Evolutionary conservation across 64 coral and sea anemone species (phyloP).

Genomic region (Astreopora myriophthalma): DNA sequence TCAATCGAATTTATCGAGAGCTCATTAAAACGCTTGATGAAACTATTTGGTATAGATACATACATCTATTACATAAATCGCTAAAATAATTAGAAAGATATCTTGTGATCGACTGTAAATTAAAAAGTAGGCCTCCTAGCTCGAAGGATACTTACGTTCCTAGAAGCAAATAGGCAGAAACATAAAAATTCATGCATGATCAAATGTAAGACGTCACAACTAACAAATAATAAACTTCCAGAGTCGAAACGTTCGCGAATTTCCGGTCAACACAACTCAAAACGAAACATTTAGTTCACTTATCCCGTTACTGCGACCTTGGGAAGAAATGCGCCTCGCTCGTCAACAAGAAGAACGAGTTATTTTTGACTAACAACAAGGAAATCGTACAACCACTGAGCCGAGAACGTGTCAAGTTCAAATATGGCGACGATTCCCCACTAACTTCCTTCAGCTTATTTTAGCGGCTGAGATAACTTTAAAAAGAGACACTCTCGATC

Average conservation of each 20-base stretch:
- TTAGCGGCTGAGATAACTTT: not conserved
- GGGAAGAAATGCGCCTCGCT: not conserved
- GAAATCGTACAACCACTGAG: not conserved
- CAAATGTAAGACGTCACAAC: not conserved
- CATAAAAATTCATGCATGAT: not conserved
- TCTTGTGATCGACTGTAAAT: not conserved
- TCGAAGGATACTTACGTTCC: not conserved
- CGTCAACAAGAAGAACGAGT: not conserved
- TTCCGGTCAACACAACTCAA: not conserved
- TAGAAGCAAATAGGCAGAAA: not conserved
- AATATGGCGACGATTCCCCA: conserved; percentile 33
- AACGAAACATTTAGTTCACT: not conserved
- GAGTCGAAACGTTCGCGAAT: not conserved
- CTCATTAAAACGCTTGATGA: not conserved
- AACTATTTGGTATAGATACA: no score
- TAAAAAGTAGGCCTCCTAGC: not conserved
- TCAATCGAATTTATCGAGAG: not conserved
- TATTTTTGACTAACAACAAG: not conserved
- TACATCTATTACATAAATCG: no score
- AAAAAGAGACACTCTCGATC: not conserved
- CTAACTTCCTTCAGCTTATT: not conserved
- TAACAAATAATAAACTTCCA: not conserved
- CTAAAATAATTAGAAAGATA: not conserved
- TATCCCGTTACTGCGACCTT: not conserved
- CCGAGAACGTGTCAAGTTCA: not conserved